Base-by-base conservation (phyloP, 2,113 vertebrate species). In the Nothocercus nigrocapillus region DNA sequence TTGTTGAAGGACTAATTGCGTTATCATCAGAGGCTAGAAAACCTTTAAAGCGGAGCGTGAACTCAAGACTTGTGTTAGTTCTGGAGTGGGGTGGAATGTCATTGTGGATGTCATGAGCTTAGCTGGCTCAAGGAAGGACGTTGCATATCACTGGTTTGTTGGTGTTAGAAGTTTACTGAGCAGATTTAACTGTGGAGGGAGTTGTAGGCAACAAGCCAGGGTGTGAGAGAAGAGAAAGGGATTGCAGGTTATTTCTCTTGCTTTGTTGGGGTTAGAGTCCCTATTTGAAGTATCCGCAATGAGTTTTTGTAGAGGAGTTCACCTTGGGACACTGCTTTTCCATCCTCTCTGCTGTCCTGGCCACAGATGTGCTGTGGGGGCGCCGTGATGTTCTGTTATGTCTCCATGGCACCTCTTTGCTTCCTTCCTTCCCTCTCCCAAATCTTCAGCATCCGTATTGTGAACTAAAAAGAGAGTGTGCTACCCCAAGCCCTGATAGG, bases 381-480 rank as follows among this genome's bases (percentile, higher is more conserved):
- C 34, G 62, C 49, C 5, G 4, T n/a, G 44, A 42, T 64, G 17
- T 3, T 81, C 44, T 93, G 32, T 70, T 84, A n/a, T 9, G 9
- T 85, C 61, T 42, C 44, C 54, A 30, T 75, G 82, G 30, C 21
- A 64, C 38, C 21, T 40, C 58, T 78, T 77, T 54, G 25, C 18
- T 22, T 15, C 7, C 1, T 9, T 2, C 20, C n/a, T 47, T 9
- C 56, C 14, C 28, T 20, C 8, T 11, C 17, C 15, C 1, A 8
- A 49, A 34, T 28, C 19, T 70, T 62, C 38, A 49, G 30, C 40
- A 75, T 66, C 40, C 7, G 19, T 51, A 18, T 27, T 38, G 5
- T 59, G 78, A n/a, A n/a, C 8, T 30, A 56, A 73, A 78, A 85
- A 51, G 56, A 77, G 76, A 51, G 38, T 49, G 27, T 75, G 11